A percentile compares a stretch with the other conserved stretches of the same genome.
phyloP scores from a whole-genome alignment of 2,797 vertebrate genomes.

The Notolabrus celidotus region DNA sequence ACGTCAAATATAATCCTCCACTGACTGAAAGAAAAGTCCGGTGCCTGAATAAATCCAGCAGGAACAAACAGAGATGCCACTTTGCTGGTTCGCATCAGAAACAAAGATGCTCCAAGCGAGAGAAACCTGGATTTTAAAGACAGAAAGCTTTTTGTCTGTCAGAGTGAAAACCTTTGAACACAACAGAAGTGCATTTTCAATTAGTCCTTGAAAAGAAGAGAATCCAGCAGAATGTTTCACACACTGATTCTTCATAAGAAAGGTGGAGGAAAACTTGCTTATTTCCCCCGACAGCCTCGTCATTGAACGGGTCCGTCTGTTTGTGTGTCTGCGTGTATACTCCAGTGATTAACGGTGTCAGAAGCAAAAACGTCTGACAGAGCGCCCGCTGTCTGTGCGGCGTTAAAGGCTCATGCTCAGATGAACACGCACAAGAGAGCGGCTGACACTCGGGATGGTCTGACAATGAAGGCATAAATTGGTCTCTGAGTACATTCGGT shows the following conservation, averaged over 20 bases:
- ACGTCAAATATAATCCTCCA: background rate
- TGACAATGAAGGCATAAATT: constrained; percentile 35
- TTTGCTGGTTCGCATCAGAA: constrained; percentile 29
- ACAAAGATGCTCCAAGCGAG: constrained; percentile 4
- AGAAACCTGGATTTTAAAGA: background rate
- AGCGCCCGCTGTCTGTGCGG: constrained; percentile 34
- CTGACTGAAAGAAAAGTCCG: constrained; percentile 15
- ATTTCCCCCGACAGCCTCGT: constrained; percentile 39
- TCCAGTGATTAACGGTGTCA: constrained; percentile 64
- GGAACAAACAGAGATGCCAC: constrained; percentile 4
- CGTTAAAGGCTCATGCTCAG: constrained; percentile 29
- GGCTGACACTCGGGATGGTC: constrained; percentile 41
- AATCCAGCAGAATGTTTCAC: constrained; percentile 16
- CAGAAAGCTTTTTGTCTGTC: constrained; percentile 11
- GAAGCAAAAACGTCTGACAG: constrained; percentile 51
- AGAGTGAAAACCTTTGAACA: constrained; percentile 15
- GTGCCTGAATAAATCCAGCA: constrained; percentile 29
- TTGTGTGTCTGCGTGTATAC: constrained; percentile 42
- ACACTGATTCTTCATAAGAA: background rate
- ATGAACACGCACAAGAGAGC: constrained; percentile 47
- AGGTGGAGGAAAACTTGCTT: constrained; percentile 36
- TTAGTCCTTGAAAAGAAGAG: constrained; percentile 15
- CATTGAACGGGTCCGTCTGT: constrained; percentile 22
- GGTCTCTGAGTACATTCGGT: constrained; percentile 36
- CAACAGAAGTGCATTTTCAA: constrained; percentile 24